Conservation (phyloP, 2,888 invertebrate genomes). For the Marronus borbonicus region DNA sequence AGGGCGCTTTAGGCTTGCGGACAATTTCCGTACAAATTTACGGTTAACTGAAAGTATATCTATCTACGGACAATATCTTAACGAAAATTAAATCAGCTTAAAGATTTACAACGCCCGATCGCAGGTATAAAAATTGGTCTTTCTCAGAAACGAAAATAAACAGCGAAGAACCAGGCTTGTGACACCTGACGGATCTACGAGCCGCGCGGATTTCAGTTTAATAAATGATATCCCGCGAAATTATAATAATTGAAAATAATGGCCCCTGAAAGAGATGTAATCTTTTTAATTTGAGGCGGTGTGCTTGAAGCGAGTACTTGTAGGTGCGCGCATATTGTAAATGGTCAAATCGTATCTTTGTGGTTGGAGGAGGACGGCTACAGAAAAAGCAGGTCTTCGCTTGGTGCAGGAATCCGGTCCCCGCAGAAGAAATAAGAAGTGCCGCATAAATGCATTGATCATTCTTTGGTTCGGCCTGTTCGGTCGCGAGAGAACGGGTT, state of each 20-base stretch:
- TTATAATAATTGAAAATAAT: conserved; percentile 52
- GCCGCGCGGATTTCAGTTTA: conserved; percentile 38
- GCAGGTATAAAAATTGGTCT: conserved; percentile 24
- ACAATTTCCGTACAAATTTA: neutral
- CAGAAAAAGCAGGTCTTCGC: conserved; percentile 44
- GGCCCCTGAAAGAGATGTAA: conserved; percentile 47
- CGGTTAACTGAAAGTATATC: conserved; percentile 22
- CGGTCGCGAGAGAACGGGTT: conserved; percentile 66
- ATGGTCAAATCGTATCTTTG: neutral
- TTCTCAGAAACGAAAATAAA: conserved; percentile 31
- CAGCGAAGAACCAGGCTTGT: conserved; percentile 3
- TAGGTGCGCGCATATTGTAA: neutral
- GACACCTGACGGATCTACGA: conserved; percentile 37
- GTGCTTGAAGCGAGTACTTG: neutral
- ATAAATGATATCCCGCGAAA: conserved; percentile 50
- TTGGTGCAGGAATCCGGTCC: conserved; percentile 63
- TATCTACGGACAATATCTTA: conserved; percentile 12
- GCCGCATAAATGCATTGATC: conserved; percentile 69
- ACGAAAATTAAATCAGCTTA: conserved; percentile 33
- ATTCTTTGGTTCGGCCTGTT: conserved; percentile 61
- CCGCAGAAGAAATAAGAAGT: conserved; percentile 67
- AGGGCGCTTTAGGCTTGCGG: neutral
- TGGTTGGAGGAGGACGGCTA: conserved; percentile 35
- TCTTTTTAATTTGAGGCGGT: conserved; percentile 50
- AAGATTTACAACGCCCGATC: conserved; percentile 7